phyloP scores from a whole-genome alignment of 1,140 invertebrate species.

The Aricia agestis region DNA sequence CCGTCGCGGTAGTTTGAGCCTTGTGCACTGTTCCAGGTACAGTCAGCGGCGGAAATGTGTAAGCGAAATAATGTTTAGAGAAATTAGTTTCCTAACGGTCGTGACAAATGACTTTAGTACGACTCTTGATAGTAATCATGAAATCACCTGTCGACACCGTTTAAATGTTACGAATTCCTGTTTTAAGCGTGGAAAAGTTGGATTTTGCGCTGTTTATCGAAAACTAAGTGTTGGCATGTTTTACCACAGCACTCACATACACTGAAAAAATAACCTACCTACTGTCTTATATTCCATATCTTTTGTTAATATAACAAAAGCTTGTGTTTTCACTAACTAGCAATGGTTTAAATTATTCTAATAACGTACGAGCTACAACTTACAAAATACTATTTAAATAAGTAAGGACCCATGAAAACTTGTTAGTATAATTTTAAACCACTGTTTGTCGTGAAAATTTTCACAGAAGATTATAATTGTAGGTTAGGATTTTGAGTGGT shows the following conservation, averaged over 20 bases:
- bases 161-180: too few species aligned
- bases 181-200: too few species aligned
- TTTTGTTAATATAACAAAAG: neutral
- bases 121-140: too few species aligned
- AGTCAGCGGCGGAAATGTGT: constrained; percentile 3
- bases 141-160: too few species aligned
- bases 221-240: too few species aligned
- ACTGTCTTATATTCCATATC: neutral
- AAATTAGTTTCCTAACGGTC: neutral
- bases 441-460: neutral
- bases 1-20: neutral
- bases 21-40: neutral
- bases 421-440: neutral
- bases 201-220: too few species aligned
- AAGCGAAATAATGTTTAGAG: neutral
- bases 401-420: neutral
- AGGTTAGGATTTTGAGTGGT: too few species aligned
- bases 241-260: too few species aligned
- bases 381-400: neutral
- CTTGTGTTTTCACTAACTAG: constrained; percentile 4
- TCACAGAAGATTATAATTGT: neutral
- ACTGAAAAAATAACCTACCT: too few species aligned
- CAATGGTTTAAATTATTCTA: neutral
- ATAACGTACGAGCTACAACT: neutral
- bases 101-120: too few species aligned